phyloP scores from a whole-genome alignment of 1,140 invertebrate genomes.

The Monomorium pharaonis region DNA sequence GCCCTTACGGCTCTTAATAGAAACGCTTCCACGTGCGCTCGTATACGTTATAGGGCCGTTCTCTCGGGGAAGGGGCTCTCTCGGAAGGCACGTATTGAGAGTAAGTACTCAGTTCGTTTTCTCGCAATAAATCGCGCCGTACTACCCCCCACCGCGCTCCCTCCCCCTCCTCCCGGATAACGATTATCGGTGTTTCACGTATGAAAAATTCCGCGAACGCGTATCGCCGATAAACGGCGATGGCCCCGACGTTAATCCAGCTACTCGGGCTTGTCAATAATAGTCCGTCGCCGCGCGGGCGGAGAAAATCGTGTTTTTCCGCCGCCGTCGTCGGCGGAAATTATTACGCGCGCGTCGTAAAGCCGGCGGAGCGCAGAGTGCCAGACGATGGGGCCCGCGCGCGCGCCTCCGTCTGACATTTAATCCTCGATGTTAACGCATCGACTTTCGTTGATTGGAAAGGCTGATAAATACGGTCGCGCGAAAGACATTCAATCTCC shows the following conservation, averaged over 20 bases:
- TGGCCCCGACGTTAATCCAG: slow-evolving; percentile 27
- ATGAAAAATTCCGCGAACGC: slow-evolving; percentile 55
- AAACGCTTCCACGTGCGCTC: slow-evolving; percentile 21
- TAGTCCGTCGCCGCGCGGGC: slow-evolving; percentile 6
- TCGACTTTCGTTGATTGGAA: slow-evolving; percentile 51
- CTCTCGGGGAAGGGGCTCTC: slow-evolving; percentile 38
- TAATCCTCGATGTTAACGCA: slow-evolving; percentile 43
- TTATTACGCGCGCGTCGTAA: slow-evolving; percentile 12
- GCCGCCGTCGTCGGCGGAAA: slow-evolving; percentile 6
- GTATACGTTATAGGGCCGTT: slow-evolving; percentile 22
- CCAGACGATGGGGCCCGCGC: slow-evolving; percentile 33
- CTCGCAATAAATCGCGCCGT: slow-evolving; percentile 9
- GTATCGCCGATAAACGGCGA: slow-evolving; percentile 26
- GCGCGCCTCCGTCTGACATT: slow-evolving; percentile 38
- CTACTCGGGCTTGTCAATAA: slow-evolving; percentile 31
- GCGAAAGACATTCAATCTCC: slow-evolving; percentile 29
- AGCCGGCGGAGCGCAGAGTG: slow-evolving; percentile 7
- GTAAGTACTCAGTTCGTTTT: neutral
- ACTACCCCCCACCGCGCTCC: neutral
- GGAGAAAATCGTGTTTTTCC: slow-evolving; percentile 44
- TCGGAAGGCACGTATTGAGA: neutral
- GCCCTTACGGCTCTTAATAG: slow-evolving; percentile 58
- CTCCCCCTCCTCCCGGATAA: slow-evolving; percentile 49
- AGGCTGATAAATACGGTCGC: slow-evolving; percentile 24
- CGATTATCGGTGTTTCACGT: slow-evolving; percentile 65